Percentiles rank a stretch among this genome's conserved stretches.
These are phyloP conservation scores for Lipotes vexillifer DNA, from an alignment of 2,113 vertebrate species.

Conservation along the genomic window DNA sequence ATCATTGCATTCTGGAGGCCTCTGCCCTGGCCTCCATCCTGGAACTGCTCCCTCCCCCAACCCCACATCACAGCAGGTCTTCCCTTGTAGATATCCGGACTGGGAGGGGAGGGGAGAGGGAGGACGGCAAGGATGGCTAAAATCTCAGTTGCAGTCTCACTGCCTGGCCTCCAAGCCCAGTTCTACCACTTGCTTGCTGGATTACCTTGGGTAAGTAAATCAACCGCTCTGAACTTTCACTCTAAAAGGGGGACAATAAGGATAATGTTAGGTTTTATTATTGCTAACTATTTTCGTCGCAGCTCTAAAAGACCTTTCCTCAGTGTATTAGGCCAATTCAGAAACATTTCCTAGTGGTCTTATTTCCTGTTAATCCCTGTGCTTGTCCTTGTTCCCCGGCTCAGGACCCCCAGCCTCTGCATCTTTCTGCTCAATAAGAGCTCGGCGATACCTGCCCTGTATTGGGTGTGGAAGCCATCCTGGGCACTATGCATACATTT, in stretches of 20 bases:
- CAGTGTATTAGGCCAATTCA: not conserved
- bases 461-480: not conserved
- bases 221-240: not conserved
- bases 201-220: not conserved
- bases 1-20: not conserved
- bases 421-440: not conserved
- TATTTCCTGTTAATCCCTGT: not conserved
- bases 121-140: not conserved
- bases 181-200: not conserved
- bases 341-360: not conserved
- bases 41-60: not conserved
- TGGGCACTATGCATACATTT: not conserved
- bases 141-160: not conserved
- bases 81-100: not conserved
- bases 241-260: not conserved
- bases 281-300: not conserved
- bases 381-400: not conserved
- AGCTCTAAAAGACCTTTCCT: not conserved
- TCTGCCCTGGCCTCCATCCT: not conserved
- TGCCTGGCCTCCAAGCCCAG: not conserved
- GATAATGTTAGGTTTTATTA: not conserved
- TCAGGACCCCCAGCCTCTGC: not conserved
- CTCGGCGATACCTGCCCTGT: too few species aligned
- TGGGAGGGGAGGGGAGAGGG: not conserved
- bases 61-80: rapidly evolving